Conservation (phyloP, 1,140 invertebrate genomes). For the Ericerus pela region DNA sequence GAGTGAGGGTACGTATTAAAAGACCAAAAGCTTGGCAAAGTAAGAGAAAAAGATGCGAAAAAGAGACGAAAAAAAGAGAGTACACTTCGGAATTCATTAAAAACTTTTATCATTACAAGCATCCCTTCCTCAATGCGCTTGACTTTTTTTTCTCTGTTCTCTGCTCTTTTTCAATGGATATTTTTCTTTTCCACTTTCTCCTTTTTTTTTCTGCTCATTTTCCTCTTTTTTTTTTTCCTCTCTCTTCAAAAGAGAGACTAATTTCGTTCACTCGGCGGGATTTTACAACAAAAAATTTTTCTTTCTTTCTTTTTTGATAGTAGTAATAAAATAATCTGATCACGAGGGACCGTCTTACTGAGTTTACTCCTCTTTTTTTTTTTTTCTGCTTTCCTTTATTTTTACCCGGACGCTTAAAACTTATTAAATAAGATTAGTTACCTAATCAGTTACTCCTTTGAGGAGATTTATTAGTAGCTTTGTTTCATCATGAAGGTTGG, state of each 20-base stretch:
- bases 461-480: neutral
- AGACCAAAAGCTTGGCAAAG: too few species aligned
- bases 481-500: conserved; percentile 1
- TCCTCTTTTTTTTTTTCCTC: too few species aligned
- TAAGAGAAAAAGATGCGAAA: neutral
- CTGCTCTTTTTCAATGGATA: too few species aligned
- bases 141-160: too few species aligned
- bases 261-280: neutral
- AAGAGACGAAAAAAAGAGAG: conserved; percentile 3
- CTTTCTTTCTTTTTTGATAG: conserved; percentile 9
- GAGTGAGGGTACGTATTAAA: too few species aligned
- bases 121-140: too few species aligned
- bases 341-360: too few species aligned
- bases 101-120: conserved; percentile 12
- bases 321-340: conserved; percentile 9
- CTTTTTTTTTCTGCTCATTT: too few species aligned
- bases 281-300: conserved; percentile 8
- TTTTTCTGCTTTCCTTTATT: conserved; percentile 4
- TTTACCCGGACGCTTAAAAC: conserved; percentile 5
- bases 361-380: too few species aligned
- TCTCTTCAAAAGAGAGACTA: too few species aligned
- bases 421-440: conserved; percentile 12
- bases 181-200: too few species aligned
- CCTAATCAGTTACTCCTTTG: conserved; percentile 7
- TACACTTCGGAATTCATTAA: conserved; percentile 11